These are phyloP conservation scores for Atlantisia rogersi DNA, from an alignment of 2,113 vertebrate genomes.

Conservation along the genomic window DNA sequence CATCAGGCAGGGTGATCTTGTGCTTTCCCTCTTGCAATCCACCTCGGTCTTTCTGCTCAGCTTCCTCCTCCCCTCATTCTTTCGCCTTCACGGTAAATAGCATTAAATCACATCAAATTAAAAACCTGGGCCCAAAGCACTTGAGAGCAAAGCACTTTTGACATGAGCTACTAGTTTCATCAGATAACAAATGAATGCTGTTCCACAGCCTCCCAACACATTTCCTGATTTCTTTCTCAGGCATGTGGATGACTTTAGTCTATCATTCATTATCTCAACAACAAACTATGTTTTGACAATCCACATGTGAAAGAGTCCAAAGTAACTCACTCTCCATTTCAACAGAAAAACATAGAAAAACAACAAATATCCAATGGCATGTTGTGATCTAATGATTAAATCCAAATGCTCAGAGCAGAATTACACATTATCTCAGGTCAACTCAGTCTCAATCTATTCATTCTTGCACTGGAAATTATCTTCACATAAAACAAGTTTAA, in stretches of 20 bases:
- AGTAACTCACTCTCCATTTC: neutral
- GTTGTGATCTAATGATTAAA: neutral
- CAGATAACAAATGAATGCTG: neutral
- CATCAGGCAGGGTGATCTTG: neutral
- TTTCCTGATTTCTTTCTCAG: conserved; percentile 26
- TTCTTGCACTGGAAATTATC: neutral
- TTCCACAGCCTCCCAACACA: neutral
- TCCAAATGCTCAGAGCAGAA: neutral
- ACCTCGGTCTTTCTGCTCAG: neutral
- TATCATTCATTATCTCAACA: conserved; percentile 11
- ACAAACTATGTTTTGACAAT: neutral
- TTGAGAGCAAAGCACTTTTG: conserved; percentile 35
- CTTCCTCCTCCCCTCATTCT: neutral
- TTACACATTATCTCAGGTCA: neutral
- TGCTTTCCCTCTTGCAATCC: neutral
- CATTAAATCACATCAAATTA: conserved; percentile 31
- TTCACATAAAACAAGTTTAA: neutral
- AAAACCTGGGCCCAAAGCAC: conserved; percentile 42
- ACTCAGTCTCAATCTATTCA: neutral
- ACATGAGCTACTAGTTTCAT: conserved; percentile 29
- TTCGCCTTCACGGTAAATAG: neutral
- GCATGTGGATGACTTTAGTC: neutral
- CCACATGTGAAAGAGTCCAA: neutral
- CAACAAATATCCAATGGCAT: neutral
- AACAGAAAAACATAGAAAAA: accelerated